Evolutionary conservation across 2,888 invertebrate genomes (phyloP), one percentile per base, ranked within the genome.

Genomic region (Kuschelorhynchus macadamiae): DNA sequence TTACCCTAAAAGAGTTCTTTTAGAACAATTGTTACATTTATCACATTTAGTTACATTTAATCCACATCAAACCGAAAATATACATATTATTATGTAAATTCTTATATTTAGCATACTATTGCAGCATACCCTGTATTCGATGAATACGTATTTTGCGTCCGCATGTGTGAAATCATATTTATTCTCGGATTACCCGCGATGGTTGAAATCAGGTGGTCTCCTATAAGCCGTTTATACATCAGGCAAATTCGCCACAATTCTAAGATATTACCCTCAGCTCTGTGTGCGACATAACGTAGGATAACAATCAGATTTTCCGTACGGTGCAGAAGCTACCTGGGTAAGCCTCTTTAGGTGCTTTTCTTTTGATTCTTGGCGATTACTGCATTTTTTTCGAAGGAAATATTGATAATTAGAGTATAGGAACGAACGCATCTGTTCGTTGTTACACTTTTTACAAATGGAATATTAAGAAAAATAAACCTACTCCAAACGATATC

Each of bases 271-370:
- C 53, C 20, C 36, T 21, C 21, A 53, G 44, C 42, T 50, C 42
- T 57, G 56, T 63, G 62, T 55, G 33, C 46, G n/a, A 46, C 44
- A 63, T 63, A 63, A 63, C 47, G 42, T 50, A 55, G 62, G 55
- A 63, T 57, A 57, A 57, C 33, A 30, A 46, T 57, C 56, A 33
- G 56, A 57, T 57, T 57, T 44, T 32, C 56, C 32, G 30, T 55
- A 30, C 11, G n/a, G 41, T 14, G 46, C 44, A 57, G 12, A 57
- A 57, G 46, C 32, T 46, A 17, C 18, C 42, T 42, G 11, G 3
- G 36, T 36, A 36, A 36, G 3, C 36, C 11, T 12, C 36, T 36
- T 36, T 36, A 36, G n/a, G 3, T 11, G 36, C 36, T 36, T 36
- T 36, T 36, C 36, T 36, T 36, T 32, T 36, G 36, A 9, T 11